These are phyloP conservation scores for Clepsis dumicolana DNA, from an alignment of 2,888 invertebrate genomes.

Conservation along the genomic window DNA sequence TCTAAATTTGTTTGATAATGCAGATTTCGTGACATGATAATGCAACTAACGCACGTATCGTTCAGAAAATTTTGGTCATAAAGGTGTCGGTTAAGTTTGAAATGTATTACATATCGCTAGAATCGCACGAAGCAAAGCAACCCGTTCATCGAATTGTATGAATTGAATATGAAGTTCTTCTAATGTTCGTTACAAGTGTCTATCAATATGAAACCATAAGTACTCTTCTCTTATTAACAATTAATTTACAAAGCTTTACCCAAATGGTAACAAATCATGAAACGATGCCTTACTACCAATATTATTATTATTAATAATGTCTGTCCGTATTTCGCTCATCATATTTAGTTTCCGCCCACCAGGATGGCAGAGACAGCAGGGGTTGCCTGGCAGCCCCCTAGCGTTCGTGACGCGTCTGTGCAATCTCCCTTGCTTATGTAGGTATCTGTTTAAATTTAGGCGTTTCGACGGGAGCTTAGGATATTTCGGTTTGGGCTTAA, in stretches of 20 bases:
- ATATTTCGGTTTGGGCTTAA: conserved; percentile 34
- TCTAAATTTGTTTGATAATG: too few species aligned
- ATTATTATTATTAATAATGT: conserved; percentile 2
- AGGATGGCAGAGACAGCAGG: conserved; percentile 30
- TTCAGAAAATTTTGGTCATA: too few species aligned
- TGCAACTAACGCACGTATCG: too few species aligned
- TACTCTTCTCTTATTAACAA: too few species aligned
- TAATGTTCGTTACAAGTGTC: too few species aligned
- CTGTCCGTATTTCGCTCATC: conserved; percentile 29
- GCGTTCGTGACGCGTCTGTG: conserved; percentile 13
- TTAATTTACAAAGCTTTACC: conserved; percentile 23
- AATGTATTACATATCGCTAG: too few species aligned
- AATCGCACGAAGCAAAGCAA: too few species aligned
- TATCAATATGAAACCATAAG: too few species aligned
- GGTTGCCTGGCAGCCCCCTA: conserved; percentile 52
- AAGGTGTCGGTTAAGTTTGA: too few species aligned
- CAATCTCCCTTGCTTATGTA: conserved; percentile 14
- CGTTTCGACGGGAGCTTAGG: conserved; percentile 19
- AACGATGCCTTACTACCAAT: conserved; percentile 16
- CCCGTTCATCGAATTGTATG: too few species aligned
- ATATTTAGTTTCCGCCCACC: conserved; percentile 43
- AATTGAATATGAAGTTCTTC: too few species aligned
- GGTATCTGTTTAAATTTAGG: conserved; percentile 27
- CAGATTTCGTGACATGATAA: too few species aligned
- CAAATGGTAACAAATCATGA: conserved; percentile 15